Evolutionary conservation across 2,113 vertebrate species (phyloP), one percentile per base, ranked within the genome.

Genomic region (Rhynchomys soricoides): DNA sequence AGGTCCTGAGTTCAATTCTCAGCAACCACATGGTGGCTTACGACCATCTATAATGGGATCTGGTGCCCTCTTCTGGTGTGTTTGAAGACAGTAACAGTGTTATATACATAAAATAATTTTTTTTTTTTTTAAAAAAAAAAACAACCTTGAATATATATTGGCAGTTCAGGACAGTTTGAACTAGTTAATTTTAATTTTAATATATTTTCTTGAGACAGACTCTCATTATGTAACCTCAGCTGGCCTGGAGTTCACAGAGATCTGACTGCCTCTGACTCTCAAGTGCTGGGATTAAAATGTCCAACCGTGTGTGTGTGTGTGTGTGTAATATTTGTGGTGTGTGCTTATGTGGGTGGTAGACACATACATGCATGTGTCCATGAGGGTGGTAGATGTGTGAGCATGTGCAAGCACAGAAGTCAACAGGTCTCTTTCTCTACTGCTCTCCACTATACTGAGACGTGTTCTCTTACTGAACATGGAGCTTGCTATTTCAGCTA

Each of bases 91-190:
- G 29, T 2, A 2, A 66, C 29, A 66, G 29, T 66, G 64, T 66
- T 12, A 31, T 0, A 66, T 66, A 66, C 11, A 66, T 66, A 66
- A 66, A 66, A 31, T 31, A 52, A 52, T 52, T 11, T 52, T 52
- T 50, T n/a, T n/a, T n/a, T n/a, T n/a, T n/a, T n/a, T n/a, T n/a
- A 57, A 12, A 57, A 57, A 16, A 57, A 57, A 57, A 57, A 57
- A 57, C 55, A 57, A 57, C 10, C 22, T 70, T 59, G 48, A 95
- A 79, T 87, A 50, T 29, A 16, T 43, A 73, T 15, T 93, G 57
- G 45, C 15, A 88, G 94, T 95, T 96, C 83, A 70, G 52, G 70
- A 91, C 8, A 93, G 71, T 95, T 91, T 90, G 8, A 22, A 91
- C 43, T 88, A 83, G 16, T 83, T 62, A 62, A 62, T 62, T 83